Base-by-base conservation (phyloP, 2,888 invertebrate species). In the Rhagonycha lutea region DNA sequence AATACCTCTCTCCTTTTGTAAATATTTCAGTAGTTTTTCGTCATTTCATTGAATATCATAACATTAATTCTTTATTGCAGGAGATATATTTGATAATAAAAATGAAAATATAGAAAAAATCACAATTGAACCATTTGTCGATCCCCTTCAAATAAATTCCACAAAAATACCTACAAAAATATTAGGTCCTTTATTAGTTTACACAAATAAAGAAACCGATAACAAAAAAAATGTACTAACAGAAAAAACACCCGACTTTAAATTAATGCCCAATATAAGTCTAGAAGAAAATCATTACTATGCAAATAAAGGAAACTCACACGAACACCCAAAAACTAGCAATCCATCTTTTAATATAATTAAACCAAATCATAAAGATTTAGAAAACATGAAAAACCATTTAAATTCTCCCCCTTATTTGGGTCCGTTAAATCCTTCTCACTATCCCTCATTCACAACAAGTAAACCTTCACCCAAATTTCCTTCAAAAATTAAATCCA, bases 391-490 rank as follows among this genome's bases (percentile, higher is more conserved):
- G 12, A 69, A 72, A 11, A 61, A 63, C 7, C 29, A 61, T 18
- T 47, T 73, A 74, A 72, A 80, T 72, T 74, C 72, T 32, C 73
- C 80, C 23, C 83, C 87, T 2, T 88, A 88, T 81, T 85, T 87
- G 76, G 89, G 89, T 12, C 89, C 89, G 7, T 88, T 88, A 79
- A 88, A 85, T 85, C 88, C 89, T 11, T 86, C 88, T 76, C 88
- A 79, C 72, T 82, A 83, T 74, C 78, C 80, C 18, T 74, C 80
- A 61, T 75, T 68, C 23, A 74, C 79, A 61, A 70, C 77, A 8
- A 81, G 80, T 70, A 78, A 71, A 24, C 80, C 82, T 75, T 80
- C 80, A 62, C 80, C 78, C 18, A 82, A 83, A 78, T 76, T 78
- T 26, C 61, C 73, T 65, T 68, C 47, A 8, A 71, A 73, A 69